These are phyloP conservation scores for Myathropa florea DNA, from an alignment of 2,888 invertebrate species.

Conservation along the genomic window DNA sequence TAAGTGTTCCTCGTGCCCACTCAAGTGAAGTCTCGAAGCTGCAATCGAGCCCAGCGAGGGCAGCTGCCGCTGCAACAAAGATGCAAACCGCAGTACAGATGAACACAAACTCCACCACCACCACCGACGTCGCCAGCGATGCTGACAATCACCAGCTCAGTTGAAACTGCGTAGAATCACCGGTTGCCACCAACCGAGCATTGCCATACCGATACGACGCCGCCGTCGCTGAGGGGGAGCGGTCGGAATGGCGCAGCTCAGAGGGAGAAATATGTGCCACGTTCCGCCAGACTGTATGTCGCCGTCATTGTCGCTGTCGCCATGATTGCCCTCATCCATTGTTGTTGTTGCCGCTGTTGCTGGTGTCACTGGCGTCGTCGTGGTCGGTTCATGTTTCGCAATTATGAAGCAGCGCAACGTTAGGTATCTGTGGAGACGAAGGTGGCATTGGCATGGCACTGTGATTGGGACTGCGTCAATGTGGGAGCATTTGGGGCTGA, in stretches of 20 bases:
- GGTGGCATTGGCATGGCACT: constrained; percentile 18
- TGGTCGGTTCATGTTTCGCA: background rate
- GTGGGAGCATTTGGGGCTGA: constrained; percentile 42
- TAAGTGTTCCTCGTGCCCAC: constrained; percentile 3
- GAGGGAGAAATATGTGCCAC: constrained; percentile 53
- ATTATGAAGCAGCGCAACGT: constrained; percentile 3
- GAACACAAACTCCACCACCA: constrained; percentile 12
- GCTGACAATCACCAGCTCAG: constrained; percentile 27
- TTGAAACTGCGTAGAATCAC: constrained; percentile 47
- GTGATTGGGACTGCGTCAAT: background rate
- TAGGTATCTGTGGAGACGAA: background rate
- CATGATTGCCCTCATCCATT: constrained; percentile 8
- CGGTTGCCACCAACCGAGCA: constrained; percentile 27
- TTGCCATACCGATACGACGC: background rate
- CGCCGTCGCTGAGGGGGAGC: background rate
- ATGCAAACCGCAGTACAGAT: constrained; percentile 14
- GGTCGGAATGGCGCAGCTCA: background rate
- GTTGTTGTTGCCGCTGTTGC: constrained; percentile 2
- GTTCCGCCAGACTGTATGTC: constrained; percentile 67
- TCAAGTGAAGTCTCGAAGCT: background rate
- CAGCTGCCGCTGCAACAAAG: constrained; percentile 25
- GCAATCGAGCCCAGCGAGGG: no score
- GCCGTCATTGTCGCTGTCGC: constrained; percentile 44
- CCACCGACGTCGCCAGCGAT: background rate
- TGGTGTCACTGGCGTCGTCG: constrained; percentile 22